A percentile compares a stretch with the other conserved stretches of the same genome.
Conservation (phyloP, 23 tunicate genomes). For the Diplosoma virens region DNA sequence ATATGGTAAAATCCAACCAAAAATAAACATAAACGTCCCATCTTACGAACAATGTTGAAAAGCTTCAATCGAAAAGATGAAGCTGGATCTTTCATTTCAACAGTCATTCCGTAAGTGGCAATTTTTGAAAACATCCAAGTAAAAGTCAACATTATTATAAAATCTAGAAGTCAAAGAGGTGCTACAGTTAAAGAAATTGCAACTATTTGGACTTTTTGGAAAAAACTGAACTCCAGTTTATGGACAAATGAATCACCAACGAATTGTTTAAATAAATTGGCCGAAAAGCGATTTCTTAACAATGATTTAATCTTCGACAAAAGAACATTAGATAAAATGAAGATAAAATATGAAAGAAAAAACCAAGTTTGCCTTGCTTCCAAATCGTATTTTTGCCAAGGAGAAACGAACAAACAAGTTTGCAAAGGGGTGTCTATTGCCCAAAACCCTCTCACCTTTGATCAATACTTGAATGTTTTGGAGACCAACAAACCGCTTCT, state of each 20-base stretch:
- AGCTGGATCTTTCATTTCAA: slow-evolving; percentile 8
- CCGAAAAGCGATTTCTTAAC: too few relatives aligned
- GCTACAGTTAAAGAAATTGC: slow-evolving; percentile 57
- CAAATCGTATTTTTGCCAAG: too few relatives aligned
- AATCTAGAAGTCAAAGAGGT: slow-evolving; percentile 39
- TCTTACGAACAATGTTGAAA: neutral
- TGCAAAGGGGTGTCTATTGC: too few relatives aligned
- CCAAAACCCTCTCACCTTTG: too few relatives aligned
- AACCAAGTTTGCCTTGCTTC: too few relatives aligned
- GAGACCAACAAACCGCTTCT: too few relatives aligned
- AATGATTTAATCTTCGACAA: too few relatives aligned
- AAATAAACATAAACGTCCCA: slow-evolving; percentile 18
- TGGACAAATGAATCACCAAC: slow-evolving; percentile 71
- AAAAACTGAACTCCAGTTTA: slow-evolving; percentile 5
- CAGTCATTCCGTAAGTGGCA: slow-evolving; percentile 20
- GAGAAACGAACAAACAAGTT: too few relatives aligned
- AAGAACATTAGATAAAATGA: too few relatives aligned
- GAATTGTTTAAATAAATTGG: too few relatives aligned
- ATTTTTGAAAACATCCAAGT: slow-evolving; percentile 38
- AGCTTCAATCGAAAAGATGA: slow-evolving; percentile 13
- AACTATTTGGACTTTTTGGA: slow-evolving; percentile 48
- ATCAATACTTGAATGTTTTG: too few relatives aligned
- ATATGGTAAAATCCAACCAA: slow-evolving; percentile 25
- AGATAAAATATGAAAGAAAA: too few relatives aligned
- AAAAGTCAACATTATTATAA: neutral